phyloP scores from a whole-genome alignment of 2,888 invertebrate genomes.

The Chesias legatella region DNA sequence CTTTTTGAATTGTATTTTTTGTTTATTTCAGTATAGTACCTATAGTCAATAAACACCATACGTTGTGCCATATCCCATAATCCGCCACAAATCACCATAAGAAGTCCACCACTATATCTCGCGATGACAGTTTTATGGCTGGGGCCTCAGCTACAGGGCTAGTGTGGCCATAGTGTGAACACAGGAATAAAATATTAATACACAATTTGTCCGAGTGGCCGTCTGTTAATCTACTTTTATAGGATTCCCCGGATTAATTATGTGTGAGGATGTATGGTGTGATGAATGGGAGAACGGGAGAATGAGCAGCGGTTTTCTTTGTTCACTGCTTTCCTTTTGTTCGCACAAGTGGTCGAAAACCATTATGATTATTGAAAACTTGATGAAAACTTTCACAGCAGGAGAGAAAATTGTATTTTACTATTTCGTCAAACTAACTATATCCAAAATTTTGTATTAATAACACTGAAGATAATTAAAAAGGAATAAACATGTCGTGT shows the following conservation, averaged over 20 bases:
- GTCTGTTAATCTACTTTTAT: conserved; percentile 75
- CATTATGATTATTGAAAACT: too few relatives aligned
- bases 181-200: conserved; percentile 77
- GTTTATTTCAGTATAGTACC: too few relatives aligned
- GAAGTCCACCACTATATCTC: conserved; percentile 69
- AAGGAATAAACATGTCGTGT: too few relatives aligned
- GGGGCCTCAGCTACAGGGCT: conserved; percentile 21
- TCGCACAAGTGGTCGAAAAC: too few relatives aligned
- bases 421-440: too few relatives aligned
- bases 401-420: too few relatives aligned
- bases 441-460: too few relatives aligned
- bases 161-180: conserved; percentile 52
- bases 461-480: too few relatives aligned
- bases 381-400: too few relatives aligned
- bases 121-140: conserved; percentile 74
- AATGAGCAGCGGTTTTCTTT: too few relatives aligned
- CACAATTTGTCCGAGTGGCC: conserved; percentile 78
- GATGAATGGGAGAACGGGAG: conserved; percentile 10
- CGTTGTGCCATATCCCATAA: conserved; percentile 44
- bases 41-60: conserved; percentile 11
- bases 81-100: conserved; percentile 73
- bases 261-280: conserved; percentile 24
- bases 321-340: not conserved
- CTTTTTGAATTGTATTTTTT: too few relatives aligned
- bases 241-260: conserved; percentile 67